These are phyloP conservation scores for Chelon auratus DNA, from an alignment of 2,797 vertebrate species.

Conservation along the genomic window DNA sequence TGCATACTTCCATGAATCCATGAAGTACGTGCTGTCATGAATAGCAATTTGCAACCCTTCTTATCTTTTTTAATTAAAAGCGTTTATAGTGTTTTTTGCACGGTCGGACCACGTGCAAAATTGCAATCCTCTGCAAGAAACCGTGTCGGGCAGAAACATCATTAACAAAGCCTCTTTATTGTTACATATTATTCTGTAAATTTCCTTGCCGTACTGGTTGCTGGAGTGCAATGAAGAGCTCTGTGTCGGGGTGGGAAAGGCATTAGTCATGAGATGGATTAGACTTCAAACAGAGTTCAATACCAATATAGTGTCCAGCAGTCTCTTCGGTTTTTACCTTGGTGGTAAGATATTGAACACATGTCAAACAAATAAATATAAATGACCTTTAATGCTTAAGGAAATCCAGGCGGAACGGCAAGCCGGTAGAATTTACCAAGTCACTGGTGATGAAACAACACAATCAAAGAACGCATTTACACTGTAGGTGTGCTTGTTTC, in stretches of 20 bases:
- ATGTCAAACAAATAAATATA: slow-evolving; percentile 65
- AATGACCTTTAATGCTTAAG: slow-evolving; percentile 60
- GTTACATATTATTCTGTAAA: slow-evolving; percentile 7
- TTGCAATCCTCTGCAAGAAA: slow-evolving; percentile 22
- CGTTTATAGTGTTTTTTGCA: slow-evolving; percentile 19
- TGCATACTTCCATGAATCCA: neutral
- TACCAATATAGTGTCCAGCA: slow-evolving; percentile 48
- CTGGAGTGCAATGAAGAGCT: slow-evolving; percentile 53
- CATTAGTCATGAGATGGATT: slow-evolving; percentile 74
- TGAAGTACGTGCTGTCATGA: neutral
- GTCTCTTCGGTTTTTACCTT: slow-evolving; percentile 56
- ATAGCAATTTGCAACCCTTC: slow-evolving; percentile 10
- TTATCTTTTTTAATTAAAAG: slow-evolving; percentile 42
- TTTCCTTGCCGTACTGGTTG: slow-evolving; percentile 22
- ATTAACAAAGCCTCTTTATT: slow-evolving; percentile 20
- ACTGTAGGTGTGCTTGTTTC: neutral
- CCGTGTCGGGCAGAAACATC: neutral
- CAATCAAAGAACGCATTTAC: slow-evolving; percentile 23
- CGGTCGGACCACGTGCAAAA: slow-evolving; percentile 5
- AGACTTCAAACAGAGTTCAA: slow-evolving; percentile 66
- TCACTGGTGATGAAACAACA: slow-evolving; percentile 35
- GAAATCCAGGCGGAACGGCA: slow-evolving; percentile 33
- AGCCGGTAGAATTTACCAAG: neutral
- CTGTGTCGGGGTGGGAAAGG: slow-evolving; percentile 37
- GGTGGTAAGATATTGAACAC: slow-evolving; percentile 67